Evolutionary conservation across 2,113 vertebrate species (phyloP), one percentile per base, ranked within the genome.

Genomic region (Seriola quinqueradiata): DNA sequence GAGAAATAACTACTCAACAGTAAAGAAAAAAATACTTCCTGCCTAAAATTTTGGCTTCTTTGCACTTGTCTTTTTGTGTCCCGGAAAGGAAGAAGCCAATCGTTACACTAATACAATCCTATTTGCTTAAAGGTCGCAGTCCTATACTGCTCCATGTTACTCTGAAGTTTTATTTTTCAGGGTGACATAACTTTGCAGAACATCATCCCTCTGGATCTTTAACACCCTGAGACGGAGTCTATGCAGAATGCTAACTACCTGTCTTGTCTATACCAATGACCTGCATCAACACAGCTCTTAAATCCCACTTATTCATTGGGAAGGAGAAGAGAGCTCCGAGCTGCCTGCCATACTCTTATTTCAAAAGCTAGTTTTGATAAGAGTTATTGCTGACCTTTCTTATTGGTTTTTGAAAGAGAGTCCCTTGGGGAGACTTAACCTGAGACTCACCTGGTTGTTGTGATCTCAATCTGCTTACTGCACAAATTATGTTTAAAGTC

Each of bases 331-430:
- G 57, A 79, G 57, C 74, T 69, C 23, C 50, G 34, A 66, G 69
- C 72, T 48, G 52, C 60, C 77, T 77, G 71, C 54, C 48, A 46
- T 58, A 63, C 82, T 79, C 69, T 8, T n/a, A 68, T 82, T 70
- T 81, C 32, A 73, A 81, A 85, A 58, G 69, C 61, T 61, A 44
- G 74, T 50, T 72, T 83, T 74, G 60, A 83, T 61, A 44, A 36
- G 48, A 84, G 68, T 73, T 81, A 64, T n/a, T 8, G 23, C 38
- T 90, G 80, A 84, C 85, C 77, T 88, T 87, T 90, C 75, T 69
- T 73, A 65, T 67, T 13, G 12, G 50, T 81, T 75, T 83, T 70
- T 67, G 40, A 46, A 67, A 82, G 40, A 61, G 63, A 57, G 21
- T 70, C 66, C 42, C 63, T 87, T n/a, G 36, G 46, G 70, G 64